Base-by-base conservation (phyloP, 2,113 vertebrate genomes). In the Chaenocephalus aceratus region DNA sequence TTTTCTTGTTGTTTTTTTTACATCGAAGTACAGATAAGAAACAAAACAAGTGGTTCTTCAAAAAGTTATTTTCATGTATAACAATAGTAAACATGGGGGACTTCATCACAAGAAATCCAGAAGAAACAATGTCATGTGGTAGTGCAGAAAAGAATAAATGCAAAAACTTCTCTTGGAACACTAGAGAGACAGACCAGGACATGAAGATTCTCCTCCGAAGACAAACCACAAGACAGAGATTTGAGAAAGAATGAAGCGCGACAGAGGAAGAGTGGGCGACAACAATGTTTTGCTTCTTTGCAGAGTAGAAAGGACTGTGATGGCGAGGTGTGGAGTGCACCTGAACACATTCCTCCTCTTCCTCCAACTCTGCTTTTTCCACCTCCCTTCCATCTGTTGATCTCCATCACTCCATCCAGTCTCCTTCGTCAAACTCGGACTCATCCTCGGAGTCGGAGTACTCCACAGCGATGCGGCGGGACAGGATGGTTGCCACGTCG, bases 381-480 rank as follows among this genome's bases (percentile, higher is more conserved):
- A 1, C 10, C 11, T n/a, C 64, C 12, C 23, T 65, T 30, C 45
- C 26, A 10, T 75, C 3, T 18, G n/a, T 36, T 18, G 15, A n/a
- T 66, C 11, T 1, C 18, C 18, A 85, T 96, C 92, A 99, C 92
- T 99, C 98, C 94, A 98, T 94, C 98, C 98, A 99, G 93, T 99
- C 98, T 53, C 98, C 97, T 94, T 99, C 98, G 77, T 99, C 98
- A 18, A 99, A 99, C 88, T 99, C 98, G 0, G 97, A 99, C 80
- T 99, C 98, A 34, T 99, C 98, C 89, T 99, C 98, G 0, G 98
- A 99, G 90, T 99, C 98, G 0, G 98, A 99, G 85, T 99, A 99
- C 60, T 99, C 98, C 86, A 99, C 98, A 5, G 98, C 98, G 63
- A 99, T 99, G 76, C 97, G 97, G 15, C 98, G 97, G 0, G 98